Base-by-base conservation (phyloP, 2,888 invertebrate species). In the Zhuqinia jingwanae region DNA sequence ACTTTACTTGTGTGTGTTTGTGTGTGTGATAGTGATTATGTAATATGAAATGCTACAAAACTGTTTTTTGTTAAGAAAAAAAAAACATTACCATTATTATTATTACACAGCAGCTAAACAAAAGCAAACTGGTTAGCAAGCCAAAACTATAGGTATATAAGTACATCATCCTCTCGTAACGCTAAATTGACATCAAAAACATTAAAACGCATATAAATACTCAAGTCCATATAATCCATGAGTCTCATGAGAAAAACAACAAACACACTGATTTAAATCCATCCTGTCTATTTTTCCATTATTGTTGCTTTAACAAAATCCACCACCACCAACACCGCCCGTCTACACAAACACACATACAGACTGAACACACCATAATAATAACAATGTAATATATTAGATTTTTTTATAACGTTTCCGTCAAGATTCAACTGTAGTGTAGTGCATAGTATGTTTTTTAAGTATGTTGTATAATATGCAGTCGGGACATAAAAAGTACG, bases 111-210 rank as follows among this genome's bases (percentile, higher is more conserved):
- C n/a, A n/a, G n/a, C n/a, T n/a, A n/a, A n/a, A n/a, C n/a, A n/a
- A 27, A 20, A 81, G 73, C 58, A 81, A 81, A 81, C 80, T 70
- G 70, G 80, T 81, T 80, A 58, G 36, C 8, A 36, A n/a, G n/a
- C n/a, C n/a, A n/a, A n/a, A n/a, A n/a, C n/a, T n/a, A n/a, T n/a
- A n/a, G n/a, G n/a, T 36, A 36, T 6, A 68, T 15, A 45, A 68
- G 10, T 68, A 68, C 20, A 68, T 68, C 45, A 60, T 58, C 25
- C 11, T n/a, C n/a, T 63, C 20, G 42, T 65, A 68, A 56, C 25
- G 15, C 65, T 27, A 60, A 81, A 70, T 45, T 45, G 8, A 42
- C 22, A 68, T 68, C 56, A 25, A 73, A 5, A n/a, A 5, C 17
- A 17, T 60, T 2, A 45, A 17, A 25, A 27, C 10, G 36, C 65